phyloP scores from a whole-genome alignment of 2,113 vertebrate genomes.

The Megaleporinus macrocephalus region DNA sequence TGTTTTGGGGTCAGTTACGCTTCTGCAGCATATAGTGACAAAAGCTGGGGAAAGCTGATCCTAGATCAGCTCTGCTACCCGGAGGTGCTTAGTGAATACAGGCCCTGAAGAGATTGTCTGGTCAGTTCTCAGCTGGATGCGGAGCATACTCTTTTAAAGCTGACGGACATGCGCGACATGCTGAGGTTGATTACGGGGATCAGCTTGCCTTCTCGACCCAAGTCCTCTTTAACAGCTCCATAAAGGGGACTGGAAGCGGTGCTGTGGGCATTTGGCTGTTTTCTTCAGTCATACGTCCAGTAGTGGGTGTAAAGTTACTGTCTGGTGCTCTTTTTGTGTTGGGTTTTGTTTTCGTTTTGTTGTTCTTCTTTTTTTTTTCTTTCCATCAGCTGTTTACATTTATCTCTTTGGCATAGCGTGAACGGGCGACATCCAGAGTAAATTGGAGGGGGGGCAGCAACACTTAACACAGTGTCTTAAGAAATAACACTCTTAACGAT shows the following conservation, averaged over 20 bases:
- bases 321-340: constrained; percentile 79
- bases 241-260: constrained; percentile 68
- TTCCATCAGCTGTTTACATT: constrained; percentile 61
- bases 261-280: constrained; percentile 68
- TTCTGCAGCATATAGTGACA: not conserved
- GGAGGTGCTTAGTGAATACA: constrained; percentile 18
- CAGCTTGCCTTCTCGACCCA: constrained; percentile 70
- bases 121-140: constrained; percentile 66
- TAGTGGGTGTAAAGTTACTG: constrained; percentile 72
- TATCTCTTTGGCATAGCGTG: constrained; percentile 59
- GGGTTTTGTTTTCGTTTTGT: constrained; percentile 51
- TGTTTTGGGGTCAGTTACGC: not conserved
- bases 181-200: constrained; percentile 56
- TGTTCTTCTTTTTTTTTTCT: too few relatives aligned
- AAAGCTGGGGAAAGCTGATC: constrained; percentile 37
- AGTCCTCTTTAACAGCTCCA: constrained; percentile 42
- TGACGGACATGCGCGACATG: constrained; percentile 9
- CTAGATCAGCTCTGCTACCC: constrained; percentile 30
- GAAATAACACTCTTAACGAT: not conserved
- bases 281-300: constrained; percentile 68
- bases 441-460: constrained; percentile 38
- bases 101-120: constrained; percentile 54
- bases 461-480: constrained; percentile 15
- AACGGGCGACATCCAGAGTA: constrained; percentile 46
- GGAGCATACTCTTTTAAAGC: constrained; percentile 63